Evolutionary conservation across 2,113 vertebrate species (phyloP).

Genomic region (Callaeas wilsoni): DNA sequence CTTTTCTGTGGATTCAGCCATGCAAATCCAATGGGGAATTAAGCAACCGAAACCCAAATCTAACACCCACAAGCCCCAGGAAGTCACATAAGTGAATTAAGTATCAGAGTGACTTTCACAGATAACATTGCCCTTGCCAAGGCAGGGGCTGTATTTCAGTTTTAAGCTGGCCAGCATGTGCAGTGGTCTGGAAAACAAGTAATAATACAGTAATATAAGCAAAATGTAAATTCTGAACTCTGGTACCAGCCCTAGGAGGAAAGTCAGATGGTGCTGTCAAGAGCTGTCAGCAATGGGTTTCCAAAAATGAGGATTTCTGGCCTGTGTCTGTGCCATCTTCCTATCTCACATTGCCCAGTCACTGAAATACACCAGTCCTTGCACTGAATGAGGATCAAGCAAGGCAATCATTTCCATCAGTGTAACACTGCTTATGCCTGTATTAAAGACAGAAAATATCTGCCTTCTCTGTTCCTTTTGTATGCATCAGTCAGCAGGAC

Average conservation of each 20-base stretch:
- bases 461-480: neutral
- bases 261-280: neutral
- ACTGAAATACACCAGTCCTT: neutral
- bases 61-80: constrained; percentile 31
- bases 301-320: neutral
- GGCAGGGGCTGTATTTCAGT: neutral
- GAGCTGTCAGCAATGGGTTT: neutral
- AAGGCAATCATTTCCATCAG: neutral
- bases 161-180: neutral
- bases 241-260: neutral
- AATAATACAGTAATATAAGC: neutral
- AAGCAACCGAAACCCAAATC: constrained; percentile 35
- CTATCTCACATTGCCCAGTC: neutral
- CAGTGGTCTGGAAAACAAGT: neutral
- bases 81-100: constrained; percentile 6
- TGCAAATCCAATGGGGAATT: neutral
- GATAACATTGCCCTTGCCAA: constrained; percentile 6
- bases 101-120: neutral
- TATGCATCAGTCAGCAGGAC: neutral
- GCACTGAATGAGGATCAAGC: neutral
- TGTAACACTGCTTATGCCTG: neutral
- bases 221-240: neutral
- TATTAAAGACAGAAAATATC: neutral
- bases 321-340: neutral
- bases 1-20: constrained; percentile 38